Conservation (phyloP, 2,888 invertebrate species). For the Drosophila yooni region DNA sequence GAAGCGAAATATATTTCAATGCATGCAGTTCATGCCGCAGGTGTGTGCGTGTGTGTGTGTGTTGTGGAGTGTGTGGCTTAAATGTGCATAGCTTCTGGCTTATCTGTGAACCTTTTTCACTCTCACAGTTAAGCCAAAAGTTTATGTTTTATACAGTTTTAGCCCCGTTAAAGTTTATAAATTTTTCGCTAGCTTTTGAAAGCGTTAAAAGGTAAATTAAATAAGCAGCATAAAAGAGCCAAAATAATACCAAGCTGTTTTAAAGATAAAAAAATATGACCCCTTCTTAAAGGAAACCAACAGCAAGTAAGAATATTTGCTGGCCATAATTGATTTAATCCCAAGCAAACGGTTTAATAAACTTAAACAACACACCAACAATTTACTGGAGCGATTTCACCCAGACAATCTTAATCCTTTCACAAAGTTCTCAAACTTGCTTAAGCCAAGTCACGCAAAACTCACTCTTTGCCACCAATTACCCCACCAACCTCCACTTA, state of each 20-base stretch:
- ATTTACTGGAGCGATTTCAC: neutral
- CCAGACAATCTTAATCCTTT: neutral
- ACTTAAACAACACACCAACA: neutral
- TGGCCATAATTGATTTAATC: neutral
- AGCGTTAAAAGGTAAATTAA: conserved; percentile 24
- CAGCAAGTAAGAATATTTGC: neutral
- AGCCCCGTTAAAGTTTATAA: conserved; percentile 6
- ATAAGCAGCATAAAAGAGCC: conserved; percentile 1
- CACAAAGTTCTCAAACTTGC: neutral
- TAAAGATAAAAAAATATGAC: neutral
- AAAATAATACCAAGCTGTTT: neutral
- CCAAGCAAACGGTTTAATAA: neutral
- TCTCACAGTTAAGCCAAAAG: conserved; percentile 60
- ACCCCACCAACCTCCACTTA: neutral
- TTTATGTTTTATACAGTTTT: conserved; percentile 53
- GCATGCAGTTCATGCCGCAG: conserved; percentile 29
- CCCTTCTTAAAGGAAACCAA: neutral
- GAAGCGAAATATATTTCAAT: conserved; percentile 64
- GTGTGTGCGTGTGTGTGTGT: conserved; percentile 11
- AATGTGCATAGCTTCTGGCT: conserved; percentile 62
- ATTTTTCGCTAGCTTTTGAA: conserved; percentile 22
- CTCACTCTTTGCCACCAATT: neutral
- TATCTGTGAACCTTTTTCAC: conserved; percentile 69
- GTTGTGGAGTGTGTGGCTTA: conserved; percentile 45
- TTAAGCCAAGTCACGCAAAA: neutral